Evolutionary conservation across 2,113 vertebrate species (phyloP).

Genomic region (Chaenocephalus aceratus): DNA sequence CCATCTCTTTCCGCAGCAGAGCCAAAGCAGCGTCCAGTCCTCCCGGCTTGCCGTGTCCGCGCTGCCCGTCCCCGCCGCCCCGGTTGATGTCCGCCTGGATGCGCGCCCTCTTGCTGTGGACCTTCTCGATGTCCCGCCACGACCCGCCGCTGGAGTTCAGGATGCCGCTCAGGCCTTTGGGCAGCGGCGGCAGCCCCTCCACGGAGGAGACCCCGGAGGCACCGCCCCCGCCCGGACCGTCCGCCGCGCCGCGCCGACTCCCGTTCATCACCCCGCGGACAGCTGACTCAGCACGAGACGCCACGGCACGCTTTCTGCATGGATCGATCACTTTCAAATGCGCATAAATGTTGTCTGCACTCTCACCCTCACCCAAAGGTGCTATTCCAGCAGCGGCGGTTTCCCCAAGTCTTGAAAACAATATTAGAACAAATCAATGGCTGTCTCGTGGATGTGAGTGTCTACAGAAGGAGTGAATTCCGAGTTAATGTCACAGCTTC

Average conservation of each 20-base stretch:
- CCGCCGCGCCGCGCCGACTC: constrained; percentile 44
- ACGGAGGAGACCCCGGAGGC: constrained; percentile 66
- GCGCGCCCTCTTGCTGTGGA: constrained; percentile 85
- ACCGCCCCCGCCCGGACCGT: constrained; percentile 61
- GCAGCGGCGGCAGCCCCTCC: constrained; percentile 84
- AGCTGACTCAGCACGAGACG: background rate
- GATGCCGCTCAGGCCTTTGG: constrained; percentile 86
- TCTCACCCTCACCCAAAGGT: background rate
- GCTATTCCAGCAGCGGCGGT: background rate
- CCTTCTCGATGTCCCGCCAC: constrained; percentile 86
- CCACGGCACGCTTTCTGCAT: background rate
- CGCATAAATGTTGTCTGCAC: background rate
- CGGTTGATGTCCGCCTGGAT: constrained; percentile 87
- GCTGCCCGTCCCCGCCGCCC: constrained; percentile 63
- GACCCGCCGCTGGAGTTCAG: constrained; percentile 87
- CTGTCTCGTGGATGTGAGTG: background rate
- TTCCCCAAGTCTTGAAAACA: background rate
- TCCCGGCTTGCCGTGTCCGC: constrained; percentile 69
- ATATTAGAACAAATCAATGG: background rate
- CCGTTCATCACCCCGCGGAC: constrained; percentile 72
- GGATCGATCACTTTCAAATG: background rate
- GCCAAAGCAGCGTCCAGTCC: constrained; percentile 85
- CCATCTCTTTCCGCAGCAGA: constrained; percentile 87
- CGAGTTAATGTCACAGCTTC: constrained; percentile 18
- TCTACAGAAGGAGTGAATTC: background rate